phyloP scores from a whole-genome alignment of 92 coral and sea anemone genomes.

The Bergia sp. region DNA sequence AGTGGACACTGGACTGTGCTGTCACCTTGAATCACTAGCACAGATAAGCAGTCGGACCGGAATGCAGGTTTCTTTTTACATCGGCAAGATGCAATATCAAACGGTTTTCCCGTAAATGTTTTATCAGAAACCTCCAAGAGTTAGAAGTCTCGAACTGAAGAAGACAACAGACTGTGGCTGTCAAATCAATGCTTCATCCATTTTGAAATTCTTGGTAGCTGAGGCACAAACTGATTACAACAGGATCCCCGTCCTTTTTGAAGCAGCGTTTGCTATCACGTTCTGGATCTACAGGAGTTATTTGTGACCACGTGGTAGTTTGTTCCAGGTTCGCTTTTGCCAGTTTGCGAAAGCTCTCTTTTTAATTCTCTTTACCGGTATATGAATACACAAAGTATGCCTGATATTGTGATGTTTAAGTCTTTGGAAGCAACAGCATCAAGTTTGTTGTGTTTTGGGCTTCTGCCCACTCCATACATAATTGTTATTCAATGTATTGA shows the following conservation, averaged over 20 bases:
- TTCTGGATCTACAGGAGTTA: background rate
- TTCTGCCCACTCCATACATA: background rate
- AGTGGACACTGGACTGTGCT: background rate
- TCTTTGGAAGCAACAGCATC: background rate
- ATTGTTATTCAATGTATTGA: background rate
- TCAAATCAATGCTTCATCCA: background rate
- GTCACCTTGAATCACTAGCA: background rate
- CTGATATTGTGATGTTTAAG: background rate
- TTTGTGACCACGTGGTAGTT: slow-evolving; percentile 23
- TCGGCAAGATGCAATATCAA: background rate
- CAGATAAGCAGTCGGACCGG: background rate
- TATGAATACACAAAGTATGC: background rate
- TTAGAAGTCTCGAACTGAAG: background rate
- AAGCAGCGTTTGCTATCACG: background rate
- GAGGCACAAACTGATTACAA: slow-evolving; percentile 6
- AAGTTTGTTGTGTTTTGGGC: background rate
- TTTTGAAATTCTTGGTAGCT: background rate
- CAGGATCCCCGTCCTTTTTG: background rate
- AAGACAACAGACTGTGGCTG: background rate
- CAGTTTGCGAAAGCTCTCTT: slow-evolving; percentile 1
- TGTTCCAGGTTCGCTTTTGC: slow-evolving; percentile 34
- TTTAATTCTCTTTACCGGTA: background rate
- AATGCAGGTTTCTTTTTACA: background rate
- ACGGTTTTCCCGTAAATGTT: background rate
- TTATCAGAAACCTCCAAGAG: background rate